phyloP scores from a whole-genome alignment of 2,113 vertebrate species.

The Brachypodius melanocephalos region DNA sequence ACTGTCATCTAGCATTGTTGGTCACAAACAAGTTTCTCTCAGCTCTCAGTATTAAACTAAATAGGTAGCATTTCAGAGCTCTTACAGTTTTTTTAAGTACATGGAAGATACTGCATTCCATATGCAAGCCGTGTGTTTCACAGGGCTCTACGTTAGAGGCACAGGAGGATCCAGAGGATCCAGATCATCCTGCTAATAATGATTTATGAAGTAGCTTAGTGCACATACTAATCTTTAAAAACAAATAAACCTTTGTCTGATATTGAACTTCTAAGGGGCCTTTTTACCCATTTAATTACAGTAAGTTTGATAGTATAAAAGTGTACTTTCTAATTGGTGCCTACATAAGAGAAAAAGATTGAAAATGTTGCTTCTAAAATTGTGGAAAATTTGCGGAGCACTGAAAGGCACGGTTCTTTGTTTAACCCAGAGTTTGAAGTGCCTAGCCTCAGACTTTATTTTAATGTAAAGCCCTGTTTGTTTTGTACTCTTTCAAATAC shows the following conservation, averaged over 20 bases:
- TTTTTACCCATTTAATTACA: slow-evolving; percentile 72
- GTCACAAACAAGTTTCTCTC: slow-evolving; percentile 44
- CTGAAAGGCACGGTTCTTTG: slow-evolving; percentile 7
- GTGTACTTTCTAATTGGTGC: slow-evolving; percentile 86
- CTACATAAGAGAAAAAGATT: slow-evolving; percentile 66
- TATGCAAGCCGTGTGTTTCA: slow-evolving; percentile 62
- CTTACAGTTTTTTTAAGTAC: slow-evolving; percentile 24
- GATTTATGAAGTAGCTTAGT: slow-evolving; percentile 47
- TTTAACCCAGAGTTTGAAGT: slow-evolving; percentile 66
- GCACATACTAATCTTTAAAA: neutral
- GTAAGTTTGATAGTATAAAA: slow-evolving; percentile 54
- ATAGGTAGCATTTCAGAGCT: slow-evolving; percentile 44
- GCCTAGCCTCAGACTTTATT: slow-evolving; percentile 77
- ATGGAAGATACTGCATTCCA: slow-evolving; percentile 29
- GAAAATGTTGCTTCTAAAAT: slow-evolving; percentile 41
- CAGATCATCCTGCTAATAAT: slow-evolving; percentile 7
- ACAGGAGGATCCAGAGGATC: slow-evolving; percentile 36
- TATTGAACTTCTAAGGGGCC: slow-evolving; percentile 52
- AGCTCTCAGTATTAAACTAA: slow-evolving; percentile 56
- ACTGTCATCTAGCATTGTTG: slow-evolving; percentile 29
- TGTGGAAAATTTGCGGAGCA: slow-evolving; percentile 65
- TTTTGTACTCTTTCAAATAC: slow-evolving; percentile 41
- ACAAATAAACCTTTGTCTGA: slow-evolving; percentile 52
- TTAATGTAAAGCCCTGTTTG: slow-evolving; percentile 80
- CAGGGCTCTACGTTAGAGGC: slow-evolving; percentile 79